A percentile compares a stretch with the other conserved stretches of the same genome.
phyloP scores from a whole-genome alignment of 2,797 vertebrate species.

The Brachyrhaphis roseni region DNA sequence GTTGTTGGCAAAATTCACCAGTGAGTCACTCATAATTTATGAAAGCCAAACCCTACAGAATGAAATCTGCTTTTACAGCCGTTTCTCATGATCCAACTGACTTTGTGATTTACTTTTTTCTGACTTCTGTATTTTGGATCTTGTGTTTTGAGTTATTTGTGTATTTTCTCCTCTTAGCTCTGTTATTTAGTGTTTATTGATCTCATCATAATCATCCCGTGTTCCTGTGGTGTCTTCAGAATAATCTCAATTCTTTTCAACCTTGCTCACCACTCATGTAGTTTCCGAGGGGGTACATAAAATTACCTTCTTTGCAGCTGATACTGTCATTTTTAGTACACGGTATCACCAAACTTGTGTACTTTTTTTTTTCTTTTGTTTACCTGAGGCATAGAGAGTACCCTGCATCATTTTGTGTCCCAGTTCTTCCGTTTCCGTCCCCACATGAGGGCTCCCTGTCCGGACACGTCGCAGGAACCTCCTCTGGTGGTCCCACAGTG shows the following conservation, averaged over 20 bases:
- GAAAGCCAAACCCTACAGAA: background rate
- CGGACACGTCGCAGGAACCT: conserved; percentile 60
- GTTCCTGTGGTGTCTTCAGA: background rate
- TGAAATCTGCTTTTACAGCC: background rate
- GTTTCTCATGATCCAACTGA: background rate
- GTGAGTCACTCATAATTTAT: background rate
- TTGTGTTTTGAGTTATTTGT: background rate
- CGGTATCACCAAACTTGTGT: background rate
- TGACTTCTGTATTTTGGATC: background rate
- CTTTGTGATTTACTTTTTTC: background rate
- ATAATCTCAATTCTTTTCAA: background rate
- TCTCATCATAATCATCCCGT: background rate
- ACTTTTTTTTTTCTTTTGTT: conserved; percentile 7
- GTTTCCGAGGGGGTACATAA: background rate
- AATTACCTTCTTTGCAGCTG: background rate
- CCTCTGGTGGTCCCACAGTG: conserved; percentile 77
- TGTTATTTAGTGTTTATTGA: background rate
- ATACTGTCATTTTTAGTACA: background rate
- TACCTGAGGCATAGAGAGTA: conserved; percentile 3
- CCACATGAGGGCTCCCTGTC: conserved; percentile 65
- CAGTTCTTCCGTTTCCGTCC: conserved; percentile 51
- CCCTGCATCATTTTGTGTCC: conserved; percentile 29
- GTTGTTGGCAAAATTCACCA: background rate
- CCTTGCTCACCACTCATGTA: background rate
- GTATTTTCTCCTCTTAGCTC: background rate